Conservation (phyloP, 2,888 invertebrate species). For the Machimus atricapillus region DNA sequence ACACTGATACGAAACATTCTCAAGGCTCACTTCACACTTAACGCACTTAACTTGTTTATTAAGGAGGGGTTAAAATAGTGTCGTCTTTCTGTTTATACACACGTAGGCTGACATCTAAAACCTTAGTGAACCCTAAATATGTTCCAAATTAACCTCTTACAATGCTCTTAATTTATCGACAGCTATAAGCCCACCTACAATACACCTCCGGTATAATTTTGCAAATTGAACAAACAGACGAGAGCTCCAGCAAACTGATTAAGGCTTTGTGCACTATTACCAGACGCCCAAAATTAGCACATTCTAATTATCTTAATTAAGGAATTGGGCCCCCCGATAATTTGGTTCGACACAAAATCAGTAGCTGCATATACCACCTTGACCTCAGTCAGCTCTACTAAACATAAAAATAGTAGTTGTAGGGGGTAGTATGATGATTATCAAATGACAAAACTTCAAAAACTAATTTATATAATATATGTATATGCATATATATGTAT, state of each 20-base stretch:
- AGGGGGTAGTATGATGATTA: too few species aligned
- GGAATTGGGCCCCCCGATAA: background rate
- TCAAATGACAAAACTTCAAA: too few species aligned
- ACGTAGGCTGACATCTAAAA: background rate
- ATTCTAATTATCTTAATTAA: background rate
- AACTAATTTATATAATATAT: too few species aligned
- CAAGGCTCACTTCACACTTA: too few species aligned
- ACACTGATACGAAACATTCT: too few species aligned
- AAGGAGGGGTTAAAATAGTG: background rate
- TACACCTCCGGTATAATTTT: background rate
- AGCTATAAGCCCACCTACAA: background rate
- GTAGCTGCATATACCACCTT: background rate
- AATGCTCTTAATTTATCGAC: background rate
- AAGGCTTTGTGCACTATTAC: background rate
- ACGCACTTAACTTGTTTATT: background rate
- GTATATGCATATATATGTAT: background rate
- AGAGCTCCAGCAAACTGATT: background rate
- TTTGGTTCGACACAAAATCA: background rate
- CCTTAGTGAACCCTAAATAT: background rate
- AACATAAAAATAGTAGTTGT: background rate
- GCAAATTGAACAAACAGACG: background rate
- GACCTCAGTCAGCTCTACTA: background rate
- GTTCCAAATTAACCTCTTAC: background rate
- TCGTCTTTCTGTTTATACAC: background rate
- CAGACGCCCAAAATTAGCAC: background rate